Base-by-base conservation (phyloP, 2,888 invertebrate genomes). In the Microdon myrmicae region DNA sequence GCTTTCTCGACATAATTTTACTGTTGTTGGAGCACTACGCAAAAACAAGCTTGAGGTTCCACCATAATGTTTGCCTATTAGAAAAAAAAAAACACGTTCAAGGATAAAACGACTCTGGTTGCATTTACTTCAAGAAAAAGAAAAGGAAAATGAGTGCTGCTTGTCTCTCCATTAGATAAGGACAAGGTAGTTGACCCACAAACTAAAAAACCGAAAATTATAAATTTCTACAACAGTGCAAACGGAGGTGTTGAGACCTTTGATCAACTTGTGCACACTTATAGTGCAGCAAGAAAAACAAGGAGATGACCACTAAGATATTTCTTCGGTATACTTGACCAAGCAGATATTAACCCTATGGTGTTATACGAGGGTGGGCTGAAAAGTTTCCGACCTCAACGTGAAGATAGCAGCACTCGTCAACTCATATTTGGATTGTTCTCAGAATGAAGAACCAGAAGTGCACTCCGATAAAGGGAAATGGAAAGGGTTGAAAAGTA, bases 1-100 rank as follows among this genome's bases (percentile, higher is more conserved):
- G 49, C 67, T 73, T 28, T 37, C 69, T 49, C 58, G 67, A 25
- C 73, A 49, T 48, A 32, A 49, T n/a, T 26, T 51, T 1, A 35
- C 51, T 28, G 41, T 34, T 7, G 19, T 51, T n/a, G 26, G 51
- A 44, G 67, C 44, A 22, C 44, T 64, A 22, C 29, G 55, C 25
- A 38, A 48, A 26, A 61, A 67, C 44, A 67, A 67, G 25, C 44
- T 48, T 14, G 54, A 68, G 31, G 55, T 64, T 6, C 49, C 45
- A 54, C 47, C 43, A 41, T 48, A 35, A 8, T 56, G 51, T 31
- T 34, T 45, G n/a, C 28, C 20, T 2, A 48, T 16, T n/a, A 4
- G 28, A 20, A 26, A 26, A 14, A n/a, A 47, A 23, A 10, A 35
- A 56, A 29, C 19, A 14, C 20, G 7, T 48, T 31, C 31, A 14